phyloP scores from a whole-genome alignment of 2,797 vertebrate species.

The Emydoidea blandingii region DNA sequence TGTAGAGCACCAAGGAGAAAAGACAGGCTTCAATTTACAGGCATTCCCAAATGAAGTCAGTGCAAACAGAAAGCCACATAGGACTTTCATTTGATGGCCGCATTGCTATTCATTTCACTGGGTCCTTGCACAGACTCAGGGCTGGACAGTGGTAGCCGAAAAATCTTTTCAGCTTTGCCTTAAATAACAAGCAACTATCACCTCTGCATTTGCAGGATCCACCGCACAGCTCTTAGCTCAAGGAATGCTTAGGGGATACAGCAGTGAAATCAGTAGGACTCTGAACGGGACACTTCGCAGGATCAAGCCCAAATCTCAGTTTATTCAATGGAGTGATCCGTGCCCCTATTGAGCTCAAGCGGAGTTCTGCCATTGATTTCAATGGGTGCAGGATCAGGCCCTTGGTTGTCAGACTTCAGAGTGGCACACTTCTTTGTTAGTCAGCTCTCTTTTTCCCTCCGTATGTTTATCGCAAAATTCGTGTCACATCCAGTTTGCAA shows the following conservation, averaged over 20 bases:
- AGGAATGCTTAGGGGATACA: not conserved
- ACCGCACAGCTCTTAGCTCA: not conserved
- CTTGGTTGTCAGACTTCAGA: slow-evolving; percentile 6
- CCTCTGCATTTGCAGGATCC: not conserved
- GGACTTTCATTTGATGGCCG: not conserved
- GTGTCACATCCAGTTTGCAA: slow-evolving; percentile 41
- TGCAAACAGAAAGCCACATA: not conserved
- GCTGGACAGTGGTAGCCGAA: not conserved
- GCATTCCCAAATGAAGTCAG: slow-evolving; percentile 19
- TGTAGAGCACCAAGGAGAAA: slow-evolving; percentile 16
- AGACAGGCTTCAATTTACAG: not conserved
- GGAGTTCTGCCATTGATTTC: not conserved
- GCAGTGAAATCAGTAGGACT: rapidly evolving
- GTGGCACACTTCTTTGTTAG: not conserved
- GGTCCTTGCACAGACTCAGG: not conserved
- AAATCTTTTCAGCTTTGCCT: not conserved
- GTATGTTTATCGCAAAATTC: slow-evolving; percentile 29
- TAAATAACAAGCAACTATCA: not conserved
- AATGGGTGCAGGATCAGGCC: not conserved
- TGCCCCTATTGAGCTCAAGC: not conserved
- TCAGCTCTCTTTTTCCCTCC: slow-evolving; percentile 43
- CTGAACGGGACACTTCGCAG: not conserved
- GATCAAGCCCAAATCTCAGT: not conserved
- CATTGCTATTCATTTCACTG: not conserved
- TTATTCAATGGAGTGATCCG: not conserved